Evolutionary conservation across 2,888 invertebrate genomes (phyloP).

Genomic region (Melikaiella ostensackeni): DNA sequence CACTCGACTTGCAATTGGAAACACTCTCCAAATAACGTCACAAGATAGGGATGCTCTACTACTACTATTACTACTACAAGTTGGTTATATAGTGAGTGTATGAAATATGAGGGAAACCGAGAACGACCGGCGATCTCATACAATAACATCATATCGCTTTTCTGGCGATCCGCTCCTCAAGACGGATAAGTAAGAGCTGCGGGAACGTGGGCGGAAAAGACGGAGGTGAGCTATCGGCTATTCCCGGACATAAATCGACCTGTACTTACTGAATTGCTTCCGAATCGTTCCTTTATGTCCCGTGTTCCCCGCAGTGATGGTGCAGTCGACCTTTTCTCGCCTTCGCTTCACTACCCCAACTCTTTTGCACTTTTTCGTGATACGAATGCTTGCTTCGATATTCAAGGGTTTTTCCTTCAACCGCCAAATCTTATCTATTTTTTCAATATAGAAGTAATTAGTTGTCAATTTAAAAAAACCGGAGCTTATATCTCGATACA

Average conservation of each 20-base stretch:
- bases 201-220: constrained; percentile 40
- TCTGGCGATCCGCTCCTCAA: constrained; percentile 45
- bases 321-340: constrained; percentile 28
- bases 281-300: constrained; percentile 72
- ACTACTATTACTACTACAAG: constrained; percentile 43
- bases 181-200: constrained; percentile 42
- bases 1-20: constrained; percentile 59
- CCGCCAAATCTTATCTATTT: background rate
- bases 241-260: constrained; percentile 73
- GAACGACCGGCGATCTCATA: constrained; percentile 62
- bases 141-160: constrained; percentile 63
- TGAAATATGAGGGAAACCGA: constrained; percentile 62
- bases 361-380: background rate
- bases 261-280: constrained; percentile 76
- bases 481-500: no score
- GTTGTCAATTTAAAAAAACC: background rate
- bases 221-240: constrained; percentile 70
- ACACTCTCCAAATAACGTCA: constrained; percentile 66
- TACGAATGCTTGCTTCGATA: background rate
- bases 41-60: constrained; percentile 62
- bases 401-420: background rate
- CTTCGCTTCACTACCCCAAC: background rate
- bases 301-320: constrained; percentile 38
- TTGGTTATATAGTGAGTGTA: constrained; percentile 50
- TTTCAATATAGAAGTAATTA: background rate